Evolutionary conservation across 2,888 invertebrate species (phyloP), one percentile per base, ranked within the genome.

Genomic region (Tachina lurida): DNA sequence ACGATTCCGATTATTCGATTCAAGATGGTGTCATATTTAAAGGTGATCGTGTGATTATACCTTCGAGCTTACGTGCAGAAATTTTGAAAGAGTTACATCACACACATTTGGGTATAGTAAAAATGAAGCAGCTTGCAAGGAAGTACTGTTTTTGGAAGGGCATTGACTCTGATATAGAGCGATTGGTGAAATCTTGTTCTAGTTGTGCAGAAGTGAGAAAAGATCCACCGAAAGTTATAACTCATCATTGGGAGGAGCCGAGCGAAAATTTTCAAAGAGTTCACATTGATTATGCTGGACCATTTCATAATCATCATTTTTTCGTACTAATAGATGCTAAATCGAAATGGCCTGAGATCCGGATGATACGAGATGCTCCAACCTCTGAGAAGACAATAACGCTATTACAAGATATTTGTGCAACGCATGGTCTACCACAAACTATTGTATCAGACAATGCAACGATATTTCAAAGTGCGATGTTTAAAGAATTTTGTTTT

Each of bases 81-180:
- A n/a, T n/a, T n/a, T n/a, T 17, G 77, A n/a, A 79, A 49, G 70
- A 84, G 54, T 52, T 87, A n/a, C 86, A 87, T 71, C 80, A 75
- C 17, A 84, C 88, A 47, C 89, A 91, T 71, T 75, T 88, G 15
- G 90, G 90, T 10, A 87, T 90, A 3, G 88, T 89, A 8, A 88
- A 89, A 77, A 90, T 90, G 89, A 90, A 90, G 31, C 31, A 31
- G 31, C 31, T 31, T 31, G 31, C 31, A 31, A 31, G 31, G 31
- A 31, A 31, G 19, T 88, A 89, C 86, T 88, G 89, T 58, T 90
- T 85, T 84, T 90, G 89, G 89, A 89, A 88, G 19, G 84, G 84
- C 7, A 87, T 91, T 19, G 89, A 91, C 80, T 63, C 80, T 3
- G 89, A 89, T 17, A 90, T 90, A 12, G 90, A 91, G 82, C 19